A percentile compares a stretch with the other conserved stretches of the same genome.
These are phyloP conservation scores for Trachelus tabidus DNA, from an alignment of 2,888 invertebrate species.

Conservation along the genomic window DNA sequence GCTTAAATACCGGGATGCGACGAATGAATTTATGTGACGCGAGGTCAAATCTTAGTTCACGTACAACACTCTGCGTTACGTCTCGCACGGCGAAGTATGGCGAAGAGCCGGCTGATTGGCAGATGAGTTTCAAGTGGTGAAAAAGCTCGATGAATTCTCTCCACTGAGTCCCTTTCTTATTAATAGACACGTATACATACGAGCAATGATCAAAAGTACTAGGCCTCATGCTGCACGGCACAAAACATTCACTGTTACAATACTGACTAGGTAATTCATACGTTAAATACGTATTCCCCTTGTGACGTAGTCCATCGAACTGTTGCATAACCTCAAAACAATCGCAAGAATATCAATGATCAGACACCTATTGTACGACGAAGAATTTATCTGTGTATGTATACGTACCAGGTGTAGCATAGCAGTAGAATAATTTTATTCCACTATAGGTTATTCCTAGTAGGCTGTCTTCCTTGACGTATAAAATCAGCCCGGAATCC, in stretches of 20 bases:
- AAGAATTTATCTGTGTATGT: background rate
- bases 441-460: background rate
- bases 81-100: background rate
- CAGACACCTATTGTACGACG: background rate
- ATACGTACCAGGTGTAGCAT: background rate
- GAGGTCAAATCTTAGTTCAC: conserved; percentile 11
- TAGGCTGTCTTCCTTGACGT: background rate
- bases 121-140: background rate
- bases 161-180: background rate
- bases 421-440: background rate
- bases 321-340: background rate
- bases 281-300: background rate
- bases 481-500: background rate
- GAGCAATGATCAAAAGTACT: background rate
- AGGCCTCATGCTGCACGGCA: background rate
- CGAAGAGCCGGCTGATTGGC: background rate
- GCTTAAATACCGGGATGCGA: conserved; percentile 20
- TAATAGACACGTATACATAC: background rate
- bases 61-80: background rate
- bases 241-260: background rate
- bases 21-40: conserved; percentile 22
- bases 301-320: background rate
- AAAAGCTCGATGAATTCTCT: background rate
- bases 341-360: background rate
- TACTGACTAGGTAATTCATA: background rate